Base-by-base conservation (phyloP, 2,888 invertebrate species). In the Dilophus febrilis region DNA sequence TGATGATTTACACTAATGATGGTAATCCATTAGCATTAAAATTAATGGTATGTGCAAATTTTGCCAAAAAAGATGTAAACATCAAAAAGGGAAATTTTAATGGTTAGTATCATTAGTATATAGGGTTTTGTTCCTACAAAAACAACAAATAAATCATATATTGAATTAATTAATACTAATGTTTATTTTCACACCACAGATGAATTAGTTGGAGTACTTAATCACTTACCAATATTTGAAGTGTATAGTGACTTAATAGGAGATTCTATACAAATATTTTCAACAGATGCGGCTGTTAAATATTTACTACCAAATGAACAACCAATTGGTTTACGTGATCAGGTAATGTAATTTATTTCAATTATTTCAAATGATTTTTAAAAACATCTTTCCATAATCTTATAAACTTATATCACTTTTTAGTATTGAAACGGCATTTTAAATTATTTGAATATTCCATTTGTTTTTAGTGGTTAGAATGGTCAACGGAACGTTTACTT, bases 11-110 rank as follows among this genome's bases (percentile, higher is more conserved):
- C 47, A 77, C 81, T 10, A 85, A 85, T 54, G 72, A 77, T 52
- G 78, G 76, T 50, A 86, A 85, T 61, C 80, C 82, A 26, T 72
- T 78, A 16, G 72, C 77, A 17, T 63, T 86, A 46, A 85, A 86
- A 58, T 55, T 86, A 46, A 53, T 83, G 22, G 67, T 83, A 51
- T 74, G 78, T 43, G 72, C 76, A 10, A 76, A 77, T 52, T 68
- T 76, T 47, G 70, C 71, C 0, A 69, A 73, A 46, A 68, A 69
- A 52, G 59, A 69, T 46, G 62, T 74, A 16, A 61, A 67, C 43
- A 50, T 82, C 44, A 67, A 72, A 47, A 64, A 67, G 51, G 65
- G 75, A 50, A 62, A 70, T 47, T 64, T 71, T 44, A 71, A 68
- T 62, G 77, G 81, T 81, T 64, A 53, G 59, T 51, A 18, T 44